phyloP scores from a whole-genome alignment of 1,140 invertebrate genomes.

The Tetranychus urticae region DNA sequence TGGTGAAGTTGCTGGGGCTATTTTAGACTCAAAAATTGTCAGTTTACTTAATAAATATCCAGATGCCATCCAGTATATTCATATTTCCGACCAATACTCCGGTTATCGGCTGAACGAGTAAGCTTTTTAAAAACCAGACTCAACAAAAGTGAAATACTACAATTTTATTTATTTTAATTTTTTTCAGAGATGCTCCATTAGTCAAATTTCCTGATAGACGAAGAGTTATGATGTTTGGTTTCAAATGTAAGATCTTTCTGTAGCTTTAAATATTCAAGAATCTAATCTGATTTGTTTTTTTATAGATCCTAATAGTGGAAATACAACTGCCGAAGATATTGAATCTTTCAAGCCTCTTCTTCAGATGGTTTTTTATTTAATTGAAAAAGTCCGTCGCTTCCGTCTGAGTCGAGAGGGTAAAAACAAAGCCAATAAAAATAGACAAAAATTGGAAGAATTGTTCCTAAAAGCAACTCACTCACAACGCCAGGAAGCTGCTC shows the following conservation, averaged over 20 bases:
- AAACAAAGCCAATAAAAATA: constrained; percentile 71
- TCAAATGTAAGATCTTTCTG: constrained; percentile 32
- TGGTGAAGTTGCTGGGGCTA: constrained; percentile 49
- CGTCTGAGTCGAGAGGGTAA: constrained; percentile 75
- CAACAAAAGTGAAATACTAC: too few relatives aligned
- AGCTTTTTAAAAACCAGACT: constrained; percentile 19
- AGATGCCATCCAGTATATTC: constrained; percentile 73
- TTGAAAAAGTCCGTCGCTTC: constrained; percentile 71
- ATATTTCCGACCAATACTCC: constrained; percentile 86
- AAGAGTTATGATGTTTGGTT: constrained; percentile 53
- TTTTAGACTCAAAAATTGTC: constrained; percentile 55
- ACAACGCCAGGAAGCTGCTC: constrained; percentile 62
- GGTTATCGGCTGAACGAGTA: constrained; percentile 68
- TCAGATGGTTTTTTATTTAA: constrained; percentile 63
- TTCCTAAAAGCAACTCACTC: constrained; percentile 80
- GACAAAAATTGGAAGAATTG: constrained; percentile 66
- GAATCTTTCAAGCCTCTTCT: constrained; percentile 53
- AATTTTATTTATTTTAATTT: constrained; percentile 3
- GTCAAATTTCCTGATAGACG: constrained; percentile 42
- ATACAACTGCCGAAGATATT: constrained; percentile 26
- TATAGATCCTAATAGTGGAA: constrained; percentile 10
- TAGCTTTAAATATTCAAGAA: constrained; percentile 4
- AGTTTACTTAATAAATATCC: constrained; percentile 62
- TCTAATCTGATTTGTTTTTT: not conserved
- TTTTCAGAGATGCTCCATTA: constrained; percentile 27